These are phyloP conservation scores for Grallaria varia DNA, from an alignment of 2,113 vertebrate species.

Conservation along the genomic window DNA sequence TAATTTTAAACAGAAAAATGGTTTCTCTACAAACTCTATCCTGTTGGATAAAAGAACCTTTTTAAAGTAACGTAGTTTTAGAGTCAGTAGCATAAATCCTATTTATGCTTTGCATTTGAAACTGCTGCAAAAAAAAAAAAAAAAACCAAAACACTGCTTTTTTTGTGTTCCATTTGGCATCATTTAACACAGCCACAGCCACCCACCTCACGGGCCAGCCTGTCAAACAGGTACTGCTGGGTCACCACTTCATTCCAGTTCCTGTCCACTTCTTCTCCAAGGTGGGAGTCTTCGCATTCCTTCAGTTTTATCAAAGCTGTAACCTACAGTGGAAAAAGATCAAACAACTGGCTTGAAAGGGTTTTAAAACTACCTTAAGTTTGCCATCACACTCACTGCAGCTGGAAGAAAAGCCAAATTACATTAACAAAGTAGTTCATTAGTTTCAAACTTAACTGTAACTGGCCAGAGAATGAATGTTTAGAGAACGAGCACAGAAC, in stretches of 20 bases:
- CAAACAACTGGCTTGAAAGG: rapidly evolving
- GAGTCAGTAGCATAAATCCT: not conserved
- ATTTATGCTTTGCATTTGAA: not conserved
- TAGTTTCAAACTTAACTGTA: not conserved
- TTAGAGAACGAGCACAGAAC: not conserved
- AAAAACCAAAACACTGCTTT: too few species aligned
- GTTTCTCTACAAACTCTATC: not conserved
- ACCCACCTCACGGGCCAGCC: constrained; percentile 87
- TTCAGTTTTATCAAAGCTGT: constrained; percentile 94
- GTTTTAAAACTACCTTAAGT: not conserved
- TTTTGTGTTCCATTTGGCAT: not conserved
- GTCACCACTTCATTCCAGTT: constrained; percentile 96
- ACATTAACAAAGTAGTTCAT: not conserved
- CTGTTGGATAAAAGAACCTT: not conserved
- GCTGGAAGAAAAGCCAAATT: not conserved
- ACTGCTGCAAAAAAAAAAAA: too few species aligned
- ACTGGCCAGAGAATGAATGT: not conserved
- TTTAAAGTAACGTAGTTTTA: not conserved
- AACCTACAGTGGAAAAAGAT: constrained; percentile 67
- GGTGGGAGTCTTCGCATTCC: constrained; percentile 92
- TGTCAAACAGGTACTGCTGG: constrained; percentile 91
- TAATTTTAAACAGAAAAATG: not conserved
- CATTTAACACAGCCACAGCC: rapidly evolving
- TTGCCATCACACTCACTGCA: not conserved
- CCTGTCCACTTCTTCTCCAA: constrained; percentile 94